phyloP scores from a whole-genome alignment of 2,888 invertebrate genomes.

The Stenurella melanura region DNA sequence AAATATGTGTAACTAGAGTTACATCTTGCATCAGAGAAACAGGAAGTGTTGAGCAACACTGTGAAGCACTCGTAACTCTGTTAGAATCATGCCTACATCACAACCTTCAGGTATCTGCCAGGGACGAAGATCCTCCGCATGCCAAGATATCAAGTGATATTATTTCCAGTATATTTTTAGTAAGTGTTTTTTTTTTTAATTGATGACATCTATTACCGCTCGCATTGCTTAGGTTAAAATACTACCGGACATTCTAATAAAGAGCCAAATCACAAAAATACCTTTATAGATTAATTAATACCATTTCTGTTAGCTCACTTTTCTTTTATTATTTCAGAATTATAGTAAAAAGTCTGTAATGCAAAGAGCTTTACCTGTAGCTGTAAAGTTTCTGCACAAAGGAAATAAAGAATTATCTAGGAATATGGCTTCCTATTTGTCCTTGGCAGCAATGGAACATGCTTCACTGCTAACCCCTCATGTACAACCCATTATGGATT shows the following conservation, averaged over 20 bases:
- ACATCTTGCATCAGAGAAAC: conserved; percentile 95
- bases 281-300: too few relatives aligned
- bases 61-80: conserved; percentile 87
- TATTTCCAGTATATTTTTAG: conserved; percentile 95
- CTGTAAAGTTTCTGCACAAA: conserved; percentile 93
- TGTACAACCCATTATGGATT: conserved; percentile 92
- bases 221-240: too few relatives aligned
- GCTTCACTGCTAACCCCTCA: conserved; percentile 90
- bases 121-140: conserved; percentile 94
- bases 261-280: too few relatives aligned
- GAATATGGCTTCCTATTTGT: conserved; percentile 93
- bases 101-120: conserved; percentile 85
- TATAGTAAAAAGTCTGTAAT: conserved; percentile 84
- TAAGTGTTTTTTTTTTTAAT: conserved; percentile 71
- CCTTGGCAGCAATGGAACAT: conserved; percentile 93
- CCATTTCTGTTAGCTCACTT: neutral
- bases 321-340: conserved; percentile 74
- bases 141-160: conserved; percentile 97
- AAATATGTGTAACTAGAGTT: conserved; percentile 93
- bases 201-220: neutral
- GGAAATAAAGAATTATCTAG: conserved; percentile 92
- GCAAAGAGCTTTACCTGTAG: conserved; percentile 90
- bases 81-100: conserved; percentile 92
- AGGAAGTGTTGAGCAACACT: conserved; percentile 89
- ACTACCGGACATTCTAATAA: too few relatives aligned